Evolutionary conservation across 2,113 vertebrate species (phyloP).

Genomic region (Melanostigma gelatinosum): DNA sequence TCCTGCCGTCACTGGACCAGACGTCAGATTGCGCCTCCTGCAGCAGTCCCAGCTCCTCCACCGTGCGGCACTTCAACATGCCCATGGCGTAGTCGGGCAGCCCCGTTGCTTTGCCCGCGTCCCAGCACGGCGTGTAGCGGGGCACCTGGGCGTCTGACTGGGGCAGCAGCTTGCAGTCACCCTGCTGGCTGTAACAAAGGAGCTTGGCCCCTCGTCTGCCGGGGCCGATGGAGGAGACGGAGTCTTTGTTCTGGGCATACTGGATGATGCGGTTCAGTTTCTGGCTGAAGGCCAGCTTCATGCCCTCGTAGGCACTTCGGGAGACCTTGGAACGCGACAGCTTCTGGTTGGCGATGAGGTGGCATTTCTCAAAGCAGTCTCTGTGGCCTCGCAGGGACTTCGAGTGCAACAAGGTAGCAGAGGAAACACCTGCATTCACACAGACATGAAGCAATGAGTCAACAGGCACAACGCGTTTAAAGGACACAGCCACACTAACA

Average conservation of each 20-base stretch:
- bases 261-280: slow-evolving; percentile 96
- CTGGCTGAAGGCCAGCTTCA: slow-evolving; percentile 94
- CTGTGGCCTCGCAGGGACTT: slow-evolving; percentile 94
- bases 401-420: slow-evolving; percentile 84
- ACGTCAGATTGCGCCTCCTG: slow-evolving; percentile 73
- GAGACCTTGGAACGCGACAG: slow-evolving; percentile 90
- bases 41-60: slow-evolving; percentile 80
- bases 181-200: slow-evolving; percentile 88
- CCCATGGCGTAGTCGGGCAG: slow-evolving; percentile 83
- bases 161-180: slow-evolving; percentile 87
- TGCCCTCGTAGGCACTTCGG: slow-evolving; percentile 92
- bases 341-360: slow-evolving; percentile 97
- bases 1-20: slow-evolving; percentile 81
- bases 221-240: slow-evolving; percentile 79
- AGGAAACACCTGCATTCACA: slow-evolving; percentile 75
- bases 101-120: slow-evolving; percentile 73
- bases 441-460: slow-evolving; percentile 16
- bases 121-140: slow-evolving; percentile 91
- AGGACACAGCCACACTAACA: not conserved
- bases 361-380: slow-evolving; percentile 98
- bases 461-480: not conserved
- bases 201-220: slow-evolving; percentile 85
- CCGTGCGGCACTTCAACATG: slow-evolving; percentile 83
- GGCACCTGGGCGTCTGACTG: slow-evolving; percentile 94
- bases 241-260: slow-evolving; percentile 95